Base-by-base conservation (phyloP, 2,888 invertebrate species). In the Blastobasis adustella region DNA sequence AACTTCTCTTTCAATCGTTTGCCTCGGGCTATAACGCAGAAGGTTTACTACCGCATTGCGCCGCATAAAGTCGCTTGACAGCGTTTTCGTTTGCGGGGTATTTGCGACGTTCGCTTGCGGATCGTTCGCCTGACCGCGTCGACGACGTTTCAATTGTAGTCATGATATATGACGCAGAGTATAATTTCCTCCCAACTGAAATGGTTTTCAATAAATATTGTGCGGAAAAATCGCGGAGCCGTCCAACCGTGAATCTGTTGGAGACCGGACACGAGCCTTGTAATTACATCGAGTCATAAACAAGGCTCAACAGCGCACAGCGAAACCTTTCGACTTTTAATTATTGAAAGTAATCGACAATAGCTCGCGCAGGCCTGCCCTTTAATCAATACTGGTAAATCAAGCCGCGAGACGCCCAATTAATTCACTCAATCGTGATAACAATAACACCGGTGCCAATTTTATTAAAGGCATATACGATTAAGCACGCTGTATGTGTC, bases 301-400 rank as follows among this genome's bases (percentile, higher is more conserved):
- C 68, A 76, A 73, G 63, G 52, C 55, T 57, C 55, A 62, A 66
- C 69, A 63, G 71, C 58, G 70, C 62, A 66, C 69, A 63, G 71
- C 58, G 70, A 76, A 77, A 77, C 79, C 76, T 76, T 76, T 79
- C 69, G 75, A 73, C 71, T 79, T 78, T 80, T 82, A 79, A 79
- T 82, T 80, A 81, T 76, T 69, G 67, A 69, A 72, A 62, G 62
- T 55, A 66, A 65, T 66, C 60, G 61, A 76, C 73, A 73, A 79
- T 70, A 70, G 67, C 66, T 58, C 58, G 60, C 59, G 65, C 61
- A 60, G 56, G 63, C 65, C 59, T 57, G 61, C 57, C 76, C 76
- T 82, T 82, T 79, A 77, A 75, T 76, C 71, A 73, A 73, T 62
- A 65, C 65, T 67, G 72, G 73, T 79, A 76, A 78, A 79, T 79